Evolutionary conservation across 2,888 invertebrate species (phyloP).

Genomic region (Artemia sinica): DNA sequence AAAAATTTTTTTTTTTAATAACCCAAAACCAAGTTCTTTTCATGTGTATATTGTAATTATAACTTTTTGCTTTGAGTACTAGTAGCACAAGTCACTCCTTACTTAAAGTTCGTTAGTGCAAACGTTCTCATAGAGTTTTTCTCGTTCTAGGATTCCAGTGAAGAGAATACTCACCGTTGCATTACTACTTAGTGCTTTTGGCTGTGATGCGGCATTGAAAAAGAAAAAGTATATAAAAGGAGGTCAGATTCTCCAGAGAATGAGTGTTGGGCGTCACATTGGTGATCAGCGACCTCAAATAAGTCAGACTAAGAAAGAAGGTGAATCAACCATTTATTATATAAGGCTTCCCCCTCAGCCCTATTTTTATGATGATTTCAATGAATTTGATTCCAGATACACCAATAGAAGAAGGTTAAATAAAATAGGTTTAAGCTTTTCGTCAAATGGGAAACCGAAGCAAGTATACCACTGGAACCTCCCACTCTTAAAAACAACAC

Average conservation of each 20-base stretch:
- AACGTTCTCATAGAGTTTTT: too few species aligned
- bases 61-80: too few species aligned
- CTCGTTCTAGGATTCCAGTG: too few species aligned
- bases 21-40: too few species aligned
- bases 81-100: too few species aligned
- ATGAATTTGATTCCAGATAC: not conserved
- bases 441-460: slow-evolving; percentile 21
- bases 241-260: slow-evolving; percentile 17
- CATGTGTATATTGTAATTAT: too few species aligned
- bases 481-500: slow-evolving; percentile 14
- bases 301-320: slow-evolving; percentile 19
- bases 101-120: too few species aligned
- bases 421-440: slow-evolving; percentile 20
- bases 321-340: slow-evolving; percentile 22
- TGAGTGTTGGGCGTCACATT: slow-evolving; percentile 19
- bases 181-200: too few species aligned
- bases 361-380: slow-evolving; percentile 17
- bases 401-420: not conserved
- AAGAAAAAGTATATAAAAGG: slow-evolving; percentile 8
- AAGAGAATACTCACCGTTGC: too few species aligned
- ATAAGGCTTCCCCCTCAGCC: slow-evolving; percentile 22
- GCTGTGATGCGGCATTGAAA: not conserved
- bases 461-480: slow-evolving; percentile 23
- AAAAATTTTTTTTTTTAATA: too few species aligned
- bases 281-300: slow-evolving; percentile 19